Evolutionary conservation across 1,140 invertebrate genomes (phyloP).

Genomic region (Orius insidiosus): DNA sequence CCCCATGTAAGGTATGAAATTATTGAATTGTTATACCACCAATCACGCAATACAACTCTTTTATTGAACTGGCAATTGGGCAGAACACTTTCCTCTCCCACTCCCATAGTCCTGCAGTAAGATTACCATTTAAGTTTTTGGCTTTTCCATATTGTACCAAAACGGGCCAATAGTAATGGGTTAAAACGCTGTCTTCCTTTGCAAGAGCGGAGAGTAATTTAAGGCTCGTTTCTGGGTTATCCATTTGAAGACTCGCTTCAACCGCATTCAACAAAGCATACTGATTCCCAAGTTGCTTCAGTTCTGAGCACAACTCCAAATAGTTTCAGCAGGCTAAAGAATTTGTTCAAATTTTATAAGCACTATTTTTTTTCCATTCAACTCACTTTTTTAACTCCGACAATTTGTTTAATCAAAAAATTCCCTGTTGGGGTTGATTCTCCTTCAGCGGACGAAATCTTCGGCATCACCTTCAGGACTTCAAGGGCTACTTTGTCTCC

Average conservation of each 20-base stretch:
- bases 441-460: slow-evolving; percentile 28
- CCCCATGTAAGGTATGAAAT: no score
- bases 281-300: slow-evolving; percentile 38
- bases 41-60: no score
- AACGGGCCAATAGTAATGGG: slow-evolving; percentile 72
- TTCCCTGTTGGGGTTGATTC: slow-evolving; percentile 29
- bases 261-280: slow-evolving; percentile 40
- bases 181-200: slow-evolving; percentile 38
- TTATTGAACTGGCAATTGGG: no score
- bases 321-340: slow-evolving; percentile 35
- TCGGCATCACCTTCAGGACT: slow-evolving; percentile 40
- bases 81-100: no score
- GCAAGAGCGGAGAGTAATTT: slow-evolving; percentile 42
- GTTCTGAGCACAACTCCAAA: slow-evolving; percentile 41
- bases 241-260: slow-evolving; percentile 37
- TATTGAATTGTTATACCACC: no score
- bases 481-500: slow-evolving; percentile 43
- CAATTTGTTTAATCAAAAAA: slow-evolving; percentile 52
- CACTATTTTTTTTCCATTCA: no score
- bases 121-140: slow-evolving; percentile 34
- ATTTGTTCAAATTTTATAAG: no score
- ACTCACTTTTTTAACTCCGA: slow-evolving; percentile 33
- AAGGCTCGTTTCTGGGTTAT: slow-evolving; percentile 34
- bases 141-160: slow-evolving; percentile 34
- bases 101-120: slow-evolving; percentile 10